Evolutionary conservation across 2,113 vertebrate species (phyloP).

Genomic region (Corvus cornix): DNA sequence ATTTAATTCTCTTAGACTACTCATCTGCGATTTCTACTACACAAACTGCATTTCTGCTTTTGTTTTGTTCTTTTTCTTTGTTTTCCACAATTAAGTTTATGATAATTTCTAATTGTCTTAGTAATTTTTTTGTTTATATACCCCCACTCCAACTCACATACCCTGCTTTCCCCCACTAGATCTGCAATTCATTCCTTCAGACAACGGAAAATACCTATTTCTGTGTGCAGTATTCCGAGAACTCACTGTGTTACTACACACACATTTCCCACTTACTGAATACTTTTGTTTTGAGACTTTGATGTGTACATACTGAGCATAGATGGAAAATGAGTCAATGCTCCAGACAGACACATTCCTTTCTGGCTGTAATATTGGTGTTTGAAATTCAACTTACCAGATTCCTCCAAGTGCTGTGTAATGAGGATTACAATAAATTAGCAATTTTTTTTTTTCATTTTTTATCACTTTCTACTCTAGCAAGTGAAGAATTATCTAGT

Average conservation of each 20-base stretch:
- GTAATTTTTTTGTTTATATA: neutral
- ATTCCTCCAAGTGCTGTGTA: neutral
- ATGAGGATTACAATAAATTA: neutral
- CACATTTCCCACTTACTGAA: constrained; percentile 3
- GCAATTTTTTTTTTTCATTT: neutral
- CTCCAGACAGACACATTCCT: neutral
- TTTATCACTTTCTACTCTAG: neutral
- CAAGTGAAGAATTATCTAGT: neutral
- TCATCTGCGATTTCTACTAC: neutral
- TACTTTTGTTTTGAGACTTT: constrained; percentile 21
- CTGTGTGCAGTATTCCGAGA: neutral
- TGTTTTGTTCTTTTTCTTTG: neutral
- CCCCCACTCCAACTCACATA: accelerated
- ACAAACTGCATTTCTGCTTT: neutral
- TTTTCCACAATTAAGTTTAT: neutral
- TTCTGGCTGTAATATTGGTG: neutral
- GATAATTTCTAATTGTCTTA: neutral
- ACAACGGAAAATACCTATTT: constrained; percentile 15
- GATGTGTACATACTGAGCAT: neutral
- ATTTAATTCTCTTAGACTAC: neutral
- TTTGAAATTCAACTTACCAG: neutral
- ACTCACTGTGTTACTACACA: neutral
- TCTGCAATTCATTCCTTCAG: neutral
- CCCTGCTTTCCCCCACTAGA: accelerated
- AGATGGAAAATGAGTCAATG: constrained; percentile 41